Base-by-base conservation (phyloP, 2,113 vertebrate genomes). In the Salvelinus namaycush region DNA sequence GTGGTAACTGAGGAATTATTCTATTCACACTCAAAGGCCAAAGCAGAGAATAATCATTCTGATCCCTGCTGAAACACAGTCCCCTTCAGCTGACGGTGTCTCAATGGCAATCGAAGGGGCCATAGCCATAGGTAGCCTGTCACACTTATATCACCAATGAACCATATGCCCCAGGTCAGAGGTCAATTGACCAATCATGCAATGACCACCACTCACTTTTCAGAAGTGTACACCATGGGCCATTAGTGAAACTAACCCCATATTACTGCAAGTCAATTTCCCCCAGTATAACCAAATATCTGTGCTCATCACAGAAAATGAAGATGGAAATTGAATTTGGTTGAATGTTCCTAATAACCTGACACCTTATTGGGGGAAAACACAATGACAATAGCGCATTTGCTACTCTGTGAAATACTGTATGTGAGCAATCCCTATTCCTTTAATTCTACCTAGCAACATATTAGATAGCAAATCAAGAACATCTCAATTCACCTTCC, bases 111-210 rank as follows among this genome's bases (percentile, higher is more conserved):
- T 77, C 39, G 51, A 49, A 26, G 26, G 13, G 34, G 39, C 68
- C 22, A 24, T 31, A 71, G 77, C 75, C 59, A 76, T 24, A 44
- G 9, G 39, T 12, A 9, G 39, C 9, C 11, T 44, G 2, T 44
- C 39, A 44, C 39, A 44, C 39, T 11, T 44, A 68, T 78, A 57
- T 51, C 75, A 71, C 74, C 59, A 71, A 73, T 70, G n/a, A 80
- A 60, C 68, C 34, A 77, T 31, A 14, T 62, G 68, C 77, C 59
- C 60, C 9, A 71, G 70, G 73, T 78, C 57, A n/a, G 57, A 62
- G 72, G n/a, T 24, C 80, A 85, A 83, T 29, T 76, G 79, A 76
- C 70, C 64, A 68, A 78, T 74, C 70, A 70, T 48, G 54, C 49
- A 7, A 49, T 75, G 66, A 77, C 81, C 68, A 75, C 72, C 69